Evolutionary conservation across 2,888 invertebrate species (phyloP).

Genomic region (Dyspetes luteomarginatus): DNA sequence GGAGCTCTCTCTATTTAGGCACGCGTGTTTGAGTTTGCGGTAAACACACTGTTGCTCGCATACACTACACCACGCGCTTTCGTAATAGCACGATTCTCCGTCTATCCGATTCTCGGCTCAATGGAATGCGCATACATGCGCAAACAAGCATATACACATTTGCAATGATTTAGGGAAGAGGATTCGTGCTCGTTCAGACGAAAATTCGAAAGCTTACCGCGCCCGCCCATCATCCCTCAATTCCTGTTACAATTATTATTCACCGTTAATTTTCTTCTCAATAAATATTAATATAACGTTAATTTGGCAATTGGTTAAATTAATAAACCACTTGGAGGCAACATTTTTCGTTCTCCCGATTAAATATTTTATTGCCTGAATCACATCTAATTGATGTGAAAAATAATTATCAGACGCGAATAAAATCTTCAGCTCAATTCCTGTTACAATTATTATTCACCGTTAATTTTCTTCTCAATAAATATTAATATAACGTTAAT

Average conservation of each 20-base stretch:
- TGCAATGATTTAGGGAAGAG: neutral
- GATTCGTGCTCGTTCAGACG: neutral
- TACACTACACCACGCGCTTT: neutral
- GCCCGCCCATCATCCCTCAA: neutral
- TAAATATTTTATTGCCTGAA: too few relatives aligned
- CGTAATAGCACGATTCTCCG: neutral
- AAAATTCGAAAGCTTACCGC: neutral
- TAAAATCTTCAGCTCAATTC: too few relatives aligned
- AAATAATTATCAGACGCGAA: too few relatives aligned
- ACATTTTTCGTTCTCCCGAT: too few relatives aligned
- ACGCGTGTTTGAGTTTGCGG: neutral
- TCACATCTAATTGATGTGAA: too few relatives aligned
- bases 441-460: neutral
- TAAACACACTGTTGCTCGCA: neutral
- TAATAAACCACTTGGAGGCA: too few relatives aligned
- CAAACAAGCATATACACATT: neutral
- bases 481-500: neutral
- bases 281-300: neutral
- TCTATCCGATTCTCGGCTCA: constrained; percentile 5
- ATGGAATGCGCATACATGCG: neutral
- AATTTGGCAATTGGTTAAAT: too few relatives aligned
- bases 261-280: constrained; percentile 4
- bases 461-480: constrained; percentile 2
- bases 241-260: neutral
- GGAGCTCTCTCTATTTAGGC: constrained; percentile 1